Percentiles rank a stretch among this genome's conserved stretches.
These are phyloP conservation scores for Halcyon badia DNA, from an alignment of 2,797 vertebrate species.

Conservation along the genomic window DNA sequence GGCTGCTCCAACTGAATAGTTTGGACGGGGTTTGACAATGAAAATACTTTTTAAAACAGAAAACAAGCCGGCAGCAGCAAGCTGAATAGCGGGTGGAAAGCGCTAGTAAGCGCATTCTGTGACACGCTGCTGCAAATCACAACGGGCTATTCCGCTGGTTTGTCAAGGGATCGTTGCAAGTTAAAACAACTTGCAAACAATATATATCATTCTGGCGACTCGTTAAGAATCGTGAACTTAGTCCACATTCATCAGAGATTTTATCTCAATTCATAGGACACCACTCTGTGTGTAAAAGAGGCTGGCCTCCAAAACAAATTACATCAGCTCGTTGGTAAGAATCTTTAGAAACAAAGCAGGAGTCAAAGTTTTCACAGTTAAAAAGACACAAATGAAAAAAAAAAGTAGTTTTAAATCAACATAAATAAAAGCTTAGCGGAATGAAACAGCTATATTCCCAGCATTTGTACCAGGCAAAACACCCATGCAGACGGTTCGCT, in stretches of 20 bases:
- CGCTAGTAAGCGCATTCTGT: constrained; percentile 60
- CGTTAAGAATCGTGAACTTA: neutral
- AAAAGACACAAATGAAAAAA: neutral
- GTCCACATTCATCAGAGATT: neutral
- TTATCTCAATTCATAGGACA: neutral
- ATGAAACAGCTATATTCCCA: neutral
- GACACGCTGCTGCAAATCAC: constrained; percentile 28
- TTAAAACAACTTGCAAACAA: constrained; percentile 21
- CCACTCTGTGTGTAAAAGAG: neutral
- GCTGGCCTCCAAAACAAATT: neutral
- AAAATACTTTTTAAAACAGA: constrained; percentile 63
- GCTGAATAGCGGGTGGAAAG: constrained; percentile 61
- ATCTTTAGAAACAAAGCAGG: neutral
- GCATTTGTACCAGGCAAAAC: neutral
- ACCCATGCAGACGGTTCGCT: neutral
- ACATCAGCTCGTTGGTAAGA: neutral
- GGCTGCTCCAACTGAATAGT: neutral
- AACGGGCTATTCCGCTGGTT: neutral
- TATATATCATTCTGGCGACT: neutral
- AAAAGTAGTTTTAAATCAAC: neutral
- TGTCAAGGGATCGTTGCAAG: neutral
- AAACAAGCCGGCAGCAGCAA: constrained; percentile 46
- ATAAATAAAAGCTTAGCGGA: neutral
- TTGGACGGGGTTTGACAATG: constrained; percentile 38
- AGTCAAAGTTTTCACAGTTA: neutral